Conservation (phyloP, 2,797 vertebrate genomes). For the Gymnodraco acuticeps region DNA sequence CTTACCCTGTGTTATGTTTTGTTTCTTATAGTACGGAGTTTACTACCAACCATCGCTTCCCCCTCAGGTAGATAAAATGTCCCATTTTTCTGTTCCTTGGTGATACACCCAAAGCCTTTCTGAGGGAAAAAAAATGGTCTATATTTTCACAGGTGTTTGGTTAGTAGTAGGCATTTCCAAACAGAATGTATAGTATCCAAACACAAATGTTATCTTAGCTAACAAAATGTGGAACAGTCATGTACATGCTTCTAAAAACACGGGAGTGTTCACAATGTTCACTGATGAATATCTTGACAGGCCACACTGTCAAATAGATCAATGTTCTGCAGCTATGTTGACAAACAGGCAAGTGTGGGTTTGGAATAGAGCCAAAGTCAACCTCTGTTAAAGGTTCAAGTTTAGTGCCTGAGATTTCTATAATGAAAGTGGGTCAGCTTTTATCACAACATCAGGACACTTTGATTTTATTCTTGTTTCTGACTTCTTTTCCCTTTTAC, state of each 20-base stretch:
- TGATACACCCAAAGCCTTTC: conserved; percentile 27
- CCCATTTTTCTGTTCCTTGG: conserved; percentile 64
- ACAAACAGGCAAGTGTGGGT: conserved; percentile 43
- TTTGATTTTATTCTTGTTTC: conserved; percentile 18
- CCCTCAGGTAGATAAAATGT: conserved; percentile 84
- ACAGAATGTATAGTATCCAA: neutral
- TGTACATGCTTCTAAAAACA: conserved; percentile 3
- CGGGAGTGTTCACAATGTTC: conserved; percentile 2
- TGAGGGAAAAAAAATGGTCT: conserved; percentile 13
- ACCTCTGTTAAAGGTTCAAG: conserved; percentile 3
- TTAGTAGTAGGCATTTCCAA: neutral
- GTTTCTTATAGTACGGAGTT: conserved; percentile 85
- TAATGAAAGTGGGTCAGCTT: neutral
- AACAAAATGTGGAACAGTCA: neutral
- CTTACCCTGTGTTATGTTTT: conserved; percentile 82
- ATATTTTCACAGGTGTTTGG: conserved; percentile 5
- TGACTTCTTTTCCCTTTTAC: conserved; percentile 2
- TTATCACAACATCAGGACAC: neutral
- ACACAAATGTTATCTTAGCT: neutral
- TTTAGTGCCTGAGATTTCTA: conserved; percentile 19
- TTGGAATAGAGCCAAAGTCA: conserved; percentile 22
- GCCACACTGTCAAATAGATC: neutral
- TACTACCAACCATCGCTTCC: conserved; percentile 83
- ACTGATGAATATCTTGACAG: neutral
- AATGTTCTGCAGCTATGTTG: conserved; percentile 22